Evolutionary conservation across 2,888 invertebrate species (phyloP).

Genomic region (Rhimphoctona megacephalus): DNA sequence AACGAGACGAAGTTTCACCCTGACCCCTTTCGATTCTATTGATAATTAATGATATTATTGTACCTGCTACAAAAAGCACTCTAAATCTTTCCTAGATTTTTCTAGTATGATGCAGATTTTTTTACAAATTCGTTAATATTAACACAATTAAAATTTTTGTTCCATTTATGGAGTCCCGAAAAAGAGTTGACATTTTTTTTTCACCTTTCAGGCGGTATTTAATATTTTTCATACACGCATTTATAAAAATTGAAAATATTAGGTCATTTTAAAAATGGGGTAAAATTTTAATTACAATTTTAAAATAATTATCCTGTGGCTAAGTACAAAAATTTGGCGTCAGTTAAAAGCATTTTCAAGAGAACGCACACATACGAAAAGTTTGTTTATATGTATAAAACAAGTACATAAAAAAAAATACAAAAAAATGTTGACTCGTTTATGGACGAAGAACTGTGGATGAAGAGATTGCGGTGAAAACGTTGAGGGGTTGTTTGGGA

Average conservation of each 20-base stretch:
- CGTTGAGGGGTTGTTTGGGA: conserved; percentile 40
- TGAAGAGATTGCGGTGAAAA: conserved; percentile 19
- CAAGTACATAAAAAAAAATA: background rate
- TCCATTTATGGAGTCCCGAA: too few species aligned
- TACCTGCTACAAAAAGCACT: too few species aligned
- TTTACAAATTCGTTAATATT: too few species aligned
- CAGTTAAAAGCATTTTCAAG: conserved; percentile 67
- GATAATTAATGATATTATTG: too few species aligned
- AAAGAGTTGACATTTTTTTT: background rate
- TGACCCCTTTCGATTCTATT: too few species aligned
- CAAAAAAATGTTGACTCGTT: background rate
- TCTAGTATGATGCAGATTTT: too few species aligned
- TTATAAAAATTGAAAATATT: too few species aligned
- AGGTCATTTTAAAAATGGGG: too few species aligned
- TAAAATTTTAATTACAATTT: background rate
- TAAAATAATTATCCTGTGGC: conserved; percentile 27
- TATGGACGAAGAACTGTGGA: background rate
- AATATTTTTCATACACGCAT: background rate
- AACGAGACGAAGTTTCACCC: too few species aligned
- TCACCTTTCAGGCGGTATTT: background rate
- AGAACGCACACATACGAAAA: too few species aligned
- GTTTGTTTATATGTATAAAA: background rate
- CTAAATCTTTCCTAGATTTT: too few species aligned
- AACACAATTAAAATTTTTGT: too few species aligned
- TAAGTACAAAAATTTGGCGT: conserved; percentile 28